Evolutionary conservation across 2,113 vertebrate species (phyloP).

Genomic region (Notiomystis cincta): DNA sequence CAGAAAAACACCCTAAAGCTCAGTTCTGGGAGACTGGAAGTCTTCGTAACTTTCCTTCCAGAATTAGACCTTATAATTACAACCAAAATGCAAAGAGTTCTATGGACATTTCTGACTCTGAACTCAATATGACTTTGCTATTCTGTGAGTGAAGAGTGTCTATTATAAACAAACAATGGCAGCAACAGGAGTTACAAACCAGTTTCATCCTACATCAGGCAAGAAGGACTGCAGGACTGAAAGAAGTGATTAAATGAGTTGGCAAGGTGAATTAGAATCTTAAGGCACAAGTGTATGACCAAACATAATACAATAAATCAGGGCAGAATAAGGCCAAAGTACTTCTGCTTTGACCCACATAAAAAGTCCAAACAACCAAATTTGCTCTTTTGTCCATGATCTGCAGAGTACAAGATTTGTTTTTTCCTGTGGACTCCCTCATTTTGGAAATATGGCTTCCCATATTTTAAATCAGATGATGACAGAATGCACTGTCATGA

Average conservation of each 20-base stretch:
- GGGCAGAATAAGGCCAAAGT: neutral
- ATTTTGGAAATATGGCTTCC: neutral
- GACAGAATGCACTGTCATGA: fast-evolving
- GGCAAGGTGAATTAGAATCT: neutral
- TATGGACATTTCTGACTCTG: neutral
- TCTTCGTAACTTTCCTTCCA: neutral
- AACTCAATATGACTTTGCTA: neutral
- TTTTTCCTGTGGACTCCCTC: neutral
- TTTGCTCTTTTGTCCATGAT: neutral
- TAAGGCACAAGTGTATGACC: neutral
- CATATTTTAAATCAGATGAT: neutral
- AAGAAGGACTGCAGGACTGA: neutral
- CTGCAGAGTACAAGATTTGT: neutral
- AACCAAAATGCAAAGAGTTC: neutral
- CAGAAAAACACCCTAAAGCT: neutral
- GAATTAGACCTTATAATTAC: neutral
- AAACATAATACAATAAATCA: neutral
- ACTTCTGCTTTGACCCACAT: neutral
- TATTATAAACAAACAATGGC: neutral
- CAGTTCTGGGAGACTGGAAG: neutral
- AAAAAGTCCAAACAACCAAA: neutral
- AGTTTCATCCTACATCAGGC: neutral
- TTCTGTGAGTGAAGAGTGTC: neutral
- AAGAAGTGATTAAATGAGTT: neutral
- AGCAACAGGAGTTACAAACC: neutral